phyloP scores from a whole-genome alignment of 1,140 invertebrate genomes.

The Thrips palmi region DNA sequence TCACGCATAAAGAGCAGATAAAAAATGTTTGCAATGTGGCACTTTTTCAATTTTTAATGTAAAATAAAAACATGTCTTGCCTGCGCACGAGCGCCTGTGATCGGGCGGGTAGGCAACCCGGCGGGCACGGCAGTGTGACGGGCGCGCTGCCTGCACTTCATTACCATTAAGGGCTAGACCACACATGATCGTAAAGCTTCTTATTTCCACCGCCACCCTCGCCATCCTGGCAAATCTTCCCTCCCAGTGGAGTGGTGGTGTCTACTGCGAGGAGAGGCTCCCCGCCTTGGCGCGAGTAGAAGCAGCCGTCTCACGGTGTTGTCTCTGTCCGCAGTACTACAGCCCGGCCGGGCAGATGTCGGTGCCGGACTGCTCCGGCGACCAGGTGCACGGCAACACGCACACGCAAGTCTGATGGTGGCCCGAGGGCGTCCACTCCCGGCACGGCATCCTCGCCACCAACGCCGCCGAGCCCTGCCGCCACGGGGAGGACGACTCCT shows the following conservation, averaged over 20 bases:
- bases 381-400: conserved; percentile 53
- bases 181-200: neutral
- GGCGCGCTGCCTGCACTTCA: too few relatives aligned
- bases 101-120: too few relatives aligned
- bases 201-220: neutral
- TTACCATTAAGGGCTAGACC: conserved; percentile 4
- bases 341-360: conserved; percentile 52
- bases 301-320: neutral
- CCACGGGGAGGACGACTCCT: too few relatives aligned
- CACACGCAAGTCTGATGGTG: conserved; percentile 55
- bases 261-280: neutral
- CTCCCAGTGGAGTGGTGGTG: neutral
- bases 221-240: too few relatives aligned
- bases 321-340: conserved; percentile 42
- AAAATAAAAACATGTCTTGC: too few relatives aligned
- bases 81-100: too few relatives aligned
- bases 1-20: too few relatives aligned
- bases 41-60: too few relatives aligned
- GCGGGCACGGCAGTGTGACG: too few relatives aligned
- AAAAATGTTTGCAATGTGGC: too few relatives aligned
- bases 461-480: too few relatives aligned
- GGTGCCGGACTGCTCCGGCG: conserved; percentile 41
- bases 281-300: neutral
- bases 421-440: too few relatives aligned
- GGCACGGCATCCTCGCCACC: neutral